Percentiles rank a stretch among this genome's conserved stretches.
phyloP scores from a whole-genome alignment of 2,113 vertebrate species.

The Pagrus major region DNA sequence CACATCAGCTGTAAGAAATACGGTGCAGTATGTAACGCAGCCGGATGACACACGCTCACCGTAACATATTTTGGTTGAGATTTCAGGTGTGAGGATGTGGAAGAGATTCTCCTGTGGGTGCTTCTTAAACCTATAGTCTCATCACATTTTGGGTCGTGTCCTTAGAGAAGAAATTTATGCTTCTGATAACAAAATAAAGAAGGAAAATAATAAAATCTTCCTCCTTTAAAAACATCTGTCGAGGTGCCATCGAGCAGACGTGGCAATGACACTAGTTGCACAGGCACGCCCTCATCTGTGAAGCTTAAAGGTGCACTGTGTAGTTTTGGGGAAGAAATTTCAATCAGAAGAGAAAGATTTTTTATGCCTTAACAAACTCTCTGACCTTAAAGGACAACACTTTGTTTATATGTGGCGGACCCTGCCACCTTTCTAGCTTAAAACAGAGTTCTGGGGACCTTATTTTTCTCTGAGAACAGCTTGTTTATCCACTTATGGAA shows the following conservation, averaged over 20 bases:
- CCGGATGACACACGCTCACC: background rate
- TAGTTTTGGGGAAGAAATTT: too few species aligned
- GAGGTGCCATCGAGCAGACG: background rate
- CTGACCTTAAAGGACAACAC: too few species aligned
- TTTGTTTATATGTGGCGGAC: too few species aligned
- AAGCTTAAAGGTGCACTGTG: too few species aligned
- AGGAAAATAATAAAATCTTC: background rate
- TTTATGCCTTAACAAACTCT: too few species aligned
- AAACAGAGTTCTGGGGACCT: too few species aligned
- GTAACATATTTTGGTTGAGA: background rate
- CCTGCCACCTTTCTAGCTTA: too few species aligned
- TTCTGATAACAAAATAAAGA: background rate
- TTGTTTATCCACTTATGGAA: too few species aligned
- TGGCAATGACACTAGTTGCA: background rate
- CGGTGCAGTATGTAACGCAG: background rate
- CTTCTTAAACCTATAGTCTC: background rate
- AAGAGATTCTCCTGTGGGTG: background rate
- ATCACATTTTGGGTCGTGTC: background rate
- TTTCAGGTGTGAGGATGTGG: background rate
- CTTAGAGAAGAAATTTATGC: background rate
- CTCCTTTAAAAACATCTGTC: background rate
- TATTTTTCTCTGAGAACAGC: too few species aligned
- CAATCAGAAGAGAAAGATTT: too few species aligned
- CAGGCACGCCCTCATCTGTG: background rate
- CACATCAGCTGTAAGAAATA: conserved; percentile 61